Base-by-base conservation (phyloP, 2,888 invertebrate species). In the Pasiphila rectangulata region DNA sequence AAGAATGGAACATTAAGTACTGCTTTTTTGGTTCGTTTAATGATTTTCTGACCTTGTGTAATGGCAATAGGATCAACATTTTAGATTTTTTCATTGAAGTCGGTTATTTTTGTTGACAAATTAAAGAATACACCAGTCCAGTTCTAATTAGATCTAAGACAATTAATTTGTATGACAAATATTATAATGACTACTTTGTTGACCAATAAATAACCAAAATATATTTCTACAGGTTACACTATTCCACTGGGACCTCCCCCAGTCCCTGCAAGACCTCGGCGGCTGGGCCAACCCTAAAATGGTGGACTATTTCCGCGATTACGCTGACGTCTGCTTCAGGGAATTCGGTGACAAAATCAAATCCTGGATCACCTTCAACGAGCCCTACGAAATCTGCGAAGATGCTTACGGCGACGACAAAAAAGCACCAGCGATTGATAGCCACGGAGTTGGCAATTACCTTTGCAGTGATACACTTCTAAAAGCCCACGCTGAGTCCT, bases 311-410 rank as follows among this genome's bases (percentile, higher is more conserved):
- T 90, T 90, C 79, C 83, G 77, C 17, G 91, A 91, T 56, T 92
- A 91, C 59, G 79, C 91, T 2, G 81, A 86, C 44, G 37, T 91
- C 1, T 87, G 90, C 68, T 92, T 87, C 68, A 78, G 78, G 49
- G 76, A 85, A 46, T 91, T 91, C 56, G 92, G 91, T 19, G 87
- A 85, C 57, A 83, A 82, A 63, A 90, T 92, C 36, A 91, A 92
- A 59, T 84, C 85, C 3, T 94, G 94, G 93, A 90, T 93, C 32
- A 94, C 94, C 0, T 84, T 94, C 56, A 94, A 94, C 64, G 93
- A 93, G 62, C 93, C 93, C 0, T 88, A 83, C 45, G 88, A 90
- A 53, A 81, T 89, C 30, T 90, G 90, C 61, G 81, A 84, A 52
- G 80, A 83, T 36, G 90, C 90, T 69, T 83, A 93, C 61, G 91